Conservation (phyloP, 2,113 vertebrate species). For the Galbula dea region DNA sequence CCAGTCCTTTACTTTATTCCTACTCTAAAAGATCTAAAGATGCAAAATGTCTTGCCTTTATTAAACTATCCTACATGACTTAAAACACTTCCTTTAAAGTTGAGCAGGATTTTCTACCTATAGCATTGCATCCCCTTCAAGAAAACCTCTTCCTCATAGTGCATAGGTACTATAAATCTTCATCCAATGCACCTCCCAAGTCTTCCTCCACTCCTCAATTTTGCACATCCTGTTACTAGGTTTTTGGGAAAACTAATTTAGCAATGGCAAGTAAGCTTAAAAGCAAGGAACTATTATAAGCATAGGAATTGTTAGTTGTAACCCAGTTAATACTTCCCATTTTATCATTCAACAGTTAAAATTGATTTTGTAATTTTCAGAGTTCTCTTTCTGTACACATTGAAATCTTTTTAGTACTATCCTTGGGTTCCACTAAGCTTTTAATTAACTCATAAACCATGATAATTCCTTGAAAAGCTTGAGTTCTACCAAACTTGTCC, state of each 20-base stretch:
- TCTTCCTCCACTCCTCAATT: background rate
- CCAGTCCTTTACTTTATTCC: background rate
- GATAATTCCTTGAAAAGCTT: background rate
- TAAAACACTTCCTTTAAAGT: background rate
- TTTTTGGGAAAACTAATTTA: background rate
- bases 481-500: background rate
- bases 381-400: background rate
- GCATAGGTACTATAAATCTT: background rate
- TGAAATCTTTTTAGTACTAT: background rate
- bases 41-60: background rate
- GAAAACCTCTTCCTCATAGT: background rate
- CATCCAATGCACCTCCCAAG: background rate
- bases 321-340: background rate
- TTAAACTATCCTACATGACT: background rate
- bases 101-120: background rate
- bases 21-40: background rate
- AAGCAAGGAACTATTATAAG: background rate
- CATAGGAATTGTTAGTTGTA: background rate
- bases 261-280: background rate
- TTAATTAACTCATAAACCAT: background rate
- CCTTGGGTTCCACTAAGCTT: background rate
- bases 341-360: background rate
- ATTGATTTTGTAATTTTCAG: background rate
- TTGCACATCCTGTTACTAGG: fast-evolving
- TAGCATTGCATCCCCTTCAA: background rate